Conservation (phyloP, 2,797 vertebrate genomes). For the Todus mexicanus region DNA sequence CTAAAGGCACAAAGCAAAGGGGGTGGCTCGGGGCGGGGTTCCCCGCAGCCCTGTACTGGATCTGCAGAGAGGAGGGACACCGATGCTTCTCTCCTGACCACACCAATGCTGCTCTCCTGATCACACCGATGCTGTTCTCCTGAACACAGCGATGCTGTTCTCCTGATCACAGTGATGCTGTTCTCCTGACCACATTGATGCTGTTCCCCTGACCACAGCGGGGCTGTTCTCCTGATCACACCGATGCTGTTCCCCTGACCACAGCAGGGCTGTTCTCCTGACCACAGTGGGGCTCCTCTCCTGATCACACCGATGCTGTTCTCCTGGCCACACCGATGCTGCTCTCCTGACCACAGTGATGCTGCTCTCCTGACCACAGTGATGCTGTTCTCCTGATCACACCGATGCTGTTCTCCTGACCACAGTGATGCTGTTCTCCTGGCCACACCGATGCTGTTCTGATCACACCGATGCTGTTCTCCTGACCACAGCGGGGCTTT, state of each 20-base stretch:
- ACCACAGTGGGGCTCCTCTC: background rate
- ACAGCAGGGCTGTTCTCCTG: background rate
- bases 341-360: background rate
- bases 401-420: background rate
- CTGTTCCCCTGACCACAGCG: background rate
- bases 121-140: background rate
- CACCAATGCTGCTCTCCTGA: no score
- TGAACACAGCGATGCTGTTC: background rate
- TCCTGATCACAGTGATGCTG: background rate
- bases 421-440: background rate
- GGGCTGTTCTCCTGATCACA: background rate
- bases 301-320: no score
- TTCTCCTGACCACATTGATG: background rate
- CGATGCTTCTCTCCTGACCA: background rate
- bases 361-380: background rate
- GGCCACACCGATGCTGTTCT: no score
- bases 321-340: background rate
- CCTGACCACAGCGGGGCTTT: background rate
- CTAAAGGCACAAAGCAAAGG: background rate
- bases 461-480: background rate
- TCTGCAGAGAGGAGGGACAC: background rate
- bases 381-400: background rate
- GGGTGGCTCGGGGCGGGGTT: background rate
- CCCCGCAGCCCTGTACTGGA: background rate
- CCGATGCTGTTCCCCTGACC: background rate